Base-by-base conservation (phyloP, 2,797 vertebrate species). In the Microctenopoma stevenorrisi region DNA sequence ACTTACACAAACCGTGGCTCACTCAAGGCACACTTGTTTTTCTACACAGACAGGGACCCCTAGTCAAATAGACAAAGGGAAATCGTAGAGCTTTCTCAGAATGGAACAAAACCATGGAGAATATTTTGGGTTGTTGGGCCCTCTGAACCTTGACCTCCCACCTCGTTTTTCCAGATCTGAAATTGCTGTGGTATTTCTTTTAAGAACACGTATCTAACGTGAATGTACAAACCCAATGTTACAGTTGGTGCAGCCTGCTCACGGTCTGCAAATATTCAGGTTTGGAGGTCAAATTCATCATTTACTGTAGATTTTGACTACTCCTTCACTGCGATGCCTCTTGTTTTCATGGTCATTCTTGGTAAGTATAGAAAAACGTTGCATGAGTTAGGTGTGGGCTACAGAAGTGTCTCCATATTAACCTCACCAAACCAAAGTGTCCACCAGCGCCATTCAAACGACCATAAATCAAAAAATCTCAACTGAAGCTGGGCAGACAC, bases 361-460 rank as follows among this genome's bases (percentile, higher is more conserved):
- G 92, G 91, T 94, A 91, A 94, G 93, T 93, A 85, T 50, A 69
- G 74, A 65, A 66, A 80, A 79, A 25, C n/a, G 53, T 62, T 93
- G 93, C 93, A 94, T 94, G 93, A 85, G 78, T 40, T 59, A 70
- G 59, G 68, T 70, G 28, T 72, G 66, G 81, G 72, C 72, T 49
- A 70, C 4, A 25, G 51, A 73, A 47, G 50, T 33, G 28, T 51
- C 76, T 70, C 76, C 40, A 52, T 43, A 82, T 92, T 92, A 92
- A 93, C 91, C 81, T 78, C 87, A 90, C 81, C 83, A 75, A 67
- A 69, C 35, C 72, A 65, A 22, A n/a, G 72, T 74, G 58, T 76
- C 38, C 75, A 76, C 64, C 69, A 48, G 35, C 60, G 44, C 7
- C 47, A 40, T 46, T 67, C 15, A 68, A 64, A 78, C 64, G 59